Evolutionary conservation across 2,888 invertebrate genomes (phyloP).

Genomic region (Limnephilus rhombicus): DNA sequence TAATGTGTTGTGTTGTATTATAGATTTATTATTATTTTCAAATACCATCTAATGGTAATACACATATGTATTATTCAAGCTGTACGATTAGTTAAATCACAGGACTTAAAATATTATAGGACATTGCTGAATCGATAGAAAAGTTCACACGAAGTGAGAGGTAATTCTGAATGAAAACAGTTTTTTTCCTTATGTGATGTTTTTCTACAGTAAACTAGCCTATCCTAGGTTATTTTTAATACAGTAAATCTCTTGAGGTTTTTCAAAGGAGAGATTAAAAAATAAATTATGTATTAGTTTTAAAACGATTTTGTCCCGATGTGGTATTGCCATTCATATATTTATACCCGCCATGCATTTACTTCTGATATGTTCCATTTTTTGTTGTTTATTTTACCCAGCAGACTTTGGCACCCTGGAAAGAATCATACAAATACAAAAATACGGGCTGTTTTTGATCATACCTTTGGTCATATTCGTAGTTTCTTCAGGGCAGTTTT

Average conservation of each 20-base stretch:
- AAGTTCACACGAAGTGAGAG: neutral
- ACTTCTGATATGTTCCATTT: neutral
- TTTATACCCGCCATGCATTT: neutral
- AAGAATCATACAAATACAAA: neutral
- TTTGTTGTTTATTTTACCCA: neutral
- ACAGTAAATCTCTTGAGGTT: neutral
- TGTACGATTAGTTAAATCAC: neutral
- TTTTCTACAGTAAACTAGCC: too few relatives aligned
- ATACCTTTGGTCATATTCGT: too few relatives aligned
- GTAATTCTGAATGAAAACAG: neutral
- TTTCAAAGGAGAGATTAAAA: neutral
- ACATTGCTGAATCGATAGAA: neutral
- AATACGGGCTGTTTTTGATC: too few relatives aligned
- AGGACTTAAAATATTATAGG: neutral
- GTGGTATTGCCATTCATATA: neutral
- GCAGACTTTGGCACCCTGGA: neutral
- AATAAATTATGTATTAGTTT: neutral
- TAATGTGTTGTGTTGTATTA: constrained; percentile 21
- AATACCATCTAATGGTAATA: constrained; percentile 34
- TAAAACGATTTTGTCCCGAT: neutral
- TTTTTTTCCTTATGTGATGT: too few relatives aligned
- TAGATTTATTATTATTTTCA: constrained; percentile 5
- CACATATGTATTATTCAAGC: neutral
- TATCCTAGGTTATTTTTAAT: neutral
- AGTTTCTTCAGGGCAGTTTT: too few relatives aligned